Evolutionary conservation across 2,113 vertebrate species (phyloP), one percentile per base, ranked within the genome.

Genomic region (Gnathonemus echidnorhynchus): DNA sequence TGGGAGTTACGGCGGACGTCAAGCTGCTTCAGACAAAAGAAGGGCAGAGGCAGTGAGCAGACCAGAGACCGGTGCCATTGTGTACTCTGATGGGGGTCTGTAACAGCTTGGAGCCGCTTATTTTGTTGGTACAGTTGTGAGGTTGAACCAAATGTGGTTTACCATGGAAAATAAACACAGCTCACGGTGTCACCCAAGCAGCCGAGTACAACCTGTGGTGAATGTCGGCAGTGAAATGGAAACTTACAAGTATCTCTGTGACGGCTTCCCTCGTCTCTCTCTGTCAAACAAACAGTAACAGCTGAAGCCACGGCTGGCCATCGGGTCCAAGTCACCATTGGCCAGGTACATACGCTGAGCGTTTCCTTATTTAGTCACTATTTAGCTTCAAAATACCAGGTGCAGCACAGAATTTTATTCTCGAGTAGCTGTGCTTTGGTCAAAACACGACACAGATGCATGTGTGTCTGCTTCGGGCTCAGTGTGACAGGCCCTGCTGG

Each of bases 151-250:
- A 91, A 93, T 97, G 97, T 95, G 97, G 97, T 97, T 97, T 96
- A 97, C 97, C 95, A 66, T 97, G 97, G 97, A 98, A 98, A 98
- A 97, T 96, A 94, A 94, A 96, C 94, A 91, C 90, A 90, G 90
- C 92, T 93, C 95, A 95, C 92, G 94, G 93, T 96, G 96, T 97
- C 97, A 98, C 97, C 96, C 96, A 95, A 96, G 93, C 94, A 92
- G 88, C 94, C 91, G 89, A 92, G 70, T 86, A 0, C 90, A 11
- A 91, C 53, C 90, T 90, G 9, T 90, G 94, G 93, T 87, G 93
- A 93, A 92, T 93, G 89, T 90, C 90, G 49, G 77, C 89, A 89
- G 50, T 52, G 50, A 74, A 92, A 92, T 94, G 88, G 48, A 93
- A 94, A 91, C 92, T 93, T 91, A 94, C 90, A 62, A 90, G 90